These are phyloP conservation scores for Prorops nasuta DNA, from an alignment of 1,140 invertebrate species.

Conservation along the genomic window DNA sequence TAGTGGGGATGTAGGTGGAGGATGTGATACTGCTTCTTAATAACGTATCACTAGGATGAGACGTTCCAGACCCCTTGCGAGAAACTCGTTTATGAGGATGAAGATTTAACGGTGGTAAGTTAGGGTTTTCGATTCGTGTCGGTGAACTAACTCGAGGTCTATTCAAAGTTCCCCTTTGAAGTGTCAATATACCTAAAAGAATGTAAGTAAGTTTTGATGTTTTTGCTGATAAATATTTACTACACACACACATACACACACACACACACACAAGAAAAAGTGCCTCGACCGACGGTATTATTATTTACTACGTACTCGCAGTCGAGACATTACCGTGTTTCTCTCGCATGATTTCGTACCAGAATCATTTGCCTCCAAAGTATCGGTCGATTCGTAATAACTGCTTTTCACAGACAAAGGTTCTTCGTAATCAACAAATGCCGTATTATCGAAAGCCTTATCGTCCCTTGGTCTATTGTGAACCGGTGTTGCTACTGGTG, in stretches of 20 bases:
- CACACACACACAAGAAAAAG: background rate
- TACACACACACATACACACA: background rate
- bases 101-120: constrained; percentile 72
- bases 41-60: constrained; percentile 63
- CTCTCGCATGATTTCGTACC: background rate
- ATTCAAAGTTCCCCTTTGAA: constrained; percentile 33
- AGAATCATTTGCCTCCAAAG: constrained; percentile 43
- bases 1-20: constrained; percentile 47
- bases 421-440: constrained; percentile 74
- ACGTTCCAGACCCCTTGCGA: constrained; percentile 60
- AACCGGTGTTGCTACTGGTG: constrained; percentile 37
- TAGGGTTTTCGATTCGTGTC: constrained; percentile 76
- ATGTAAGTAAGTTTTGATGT: background rate
- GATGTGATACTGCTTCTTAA: constrained; percentile 42
- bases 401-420: constrained; percentile 70
- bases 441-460: constrained; percentile 67
- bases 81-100: constrained; percentile 59
- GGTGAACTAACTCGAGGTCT: constrained; percentile 70
- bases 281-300: background rate
- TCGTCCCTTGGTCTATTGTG: constrained; percentile 41
- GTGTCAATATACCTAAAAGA: constrained; percentile 31
- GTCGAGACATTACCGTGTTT: background rate
- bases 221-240: background rate
- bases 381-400: constrained; percentile 67
- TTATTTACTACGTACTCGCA: background rate